Conservation (phyloP, 2,797 vertebrate genomes). For the Poecile montanus region DNA sequence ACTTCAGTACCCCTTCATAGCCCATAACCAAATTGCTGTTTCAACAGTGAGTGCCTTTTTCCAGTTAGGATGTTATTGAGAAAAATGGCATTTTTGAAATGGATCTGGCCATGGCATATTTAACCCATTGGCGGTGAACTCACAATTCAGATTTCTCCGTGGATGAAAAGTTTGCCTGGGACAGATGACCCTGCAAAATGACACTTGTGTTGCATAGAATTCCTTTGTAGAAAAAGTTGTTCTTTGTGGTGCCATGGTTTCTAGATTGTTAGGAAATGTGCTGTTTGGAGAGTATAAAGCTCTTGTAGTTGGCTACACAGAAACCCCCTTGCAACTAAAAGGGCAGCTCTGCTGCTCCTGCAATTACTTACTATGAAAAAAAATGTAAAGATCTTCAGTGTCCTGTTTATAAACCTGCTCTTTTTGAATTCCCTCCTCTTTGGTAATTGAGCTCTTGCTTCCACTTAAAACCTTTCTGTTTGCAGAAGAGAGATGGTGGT, state of each 20-base stretch:
- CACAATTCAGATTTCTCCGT: neutral
- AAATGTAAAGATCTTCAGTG: neutral
- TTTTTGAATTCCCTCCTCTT: neutral
- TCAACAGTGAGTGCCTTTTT: slow-evolving; percentile 49
- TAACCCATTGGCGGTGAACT: neutral
- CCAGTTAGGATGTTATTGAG: neutral
- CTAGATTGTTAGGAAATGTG: neutral
- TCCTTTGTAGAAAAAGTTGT: neutral
- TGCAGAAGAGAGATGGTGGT: neutral
- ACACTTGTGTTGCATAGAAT: neutral
- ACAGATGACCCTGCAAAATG: neutral
- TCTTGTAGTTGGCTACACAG: neutral
- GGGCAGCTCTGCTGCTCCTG: neutral
- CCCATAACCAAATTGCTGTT: neutral
- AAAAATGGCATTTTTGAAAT: slow-evolving; percentile 19
- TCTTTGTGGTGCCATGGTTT: neutral
- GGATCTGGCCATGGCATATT: neutral
- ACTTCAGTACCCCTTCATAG: neutral
- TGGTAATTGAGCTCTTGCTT: neutral
- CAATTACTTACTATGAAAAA: neutral
- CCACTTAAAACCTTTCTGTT: neutral
- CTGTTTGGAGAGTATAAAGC: neutral
- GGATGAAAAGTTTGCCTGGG: neutral
- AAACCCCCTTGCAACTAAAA: neutral
- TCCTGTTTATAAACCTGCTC: neutral